Evolutionary conservation across 2,113 vertebrate genomes (phyloP), one percentile per base, ranked within the genome.

Genomic region (Muntiacus reevesi): DNA sequence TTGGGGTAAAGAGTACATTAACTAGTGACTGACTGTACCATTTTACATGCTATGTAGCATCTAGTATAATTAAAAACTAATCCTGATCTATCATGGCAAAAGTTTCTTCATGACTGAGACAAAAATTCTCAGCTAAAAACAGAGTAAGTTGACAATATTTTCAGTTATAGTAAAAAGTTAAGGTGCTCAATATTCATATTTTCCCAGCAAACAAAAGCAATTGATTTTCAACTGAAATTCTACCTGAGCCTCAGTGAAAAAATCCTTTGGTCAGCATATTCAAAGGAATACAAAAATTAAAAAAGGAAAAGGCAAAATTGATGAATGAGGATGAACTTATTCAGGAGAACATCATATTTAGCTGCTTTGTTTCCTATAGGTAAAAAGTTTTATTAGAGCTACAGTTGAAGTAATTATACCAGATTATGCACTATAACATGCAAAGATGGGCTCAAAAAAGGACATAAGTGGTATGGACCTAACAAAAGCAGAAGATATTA

Each of bases 151-250:
- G 55, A 89, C 14, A 78, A 21, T 88, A 83, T 62, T 89, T 93
- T 96, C n/a, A 92, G 78, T 36, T 54, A 82, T 2, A 54, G 54
- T 54, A 36, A 54, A 82, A 86, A 78, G 16, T 6, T 8, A 52
- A 60, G 17, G 25, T 97, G 12, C 76, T 16, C 30, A 76, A 57
- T 94, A 71, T 87, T 83, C 79, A 47, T 89, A 96, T 94, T 83
- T 82, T 1, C 21, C 2, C 19, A 52, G 43, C 57, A 90, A 94
- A 71, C 43, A 93, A 87, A 96, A 89, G 17, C 30, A 94, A 85
- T 43, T 93, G 27, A 71, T 83, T 89, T 97, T 81, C 67, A 93
- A 27, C 19, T 64, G 84, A 92, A 91, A 89, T 97, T 87, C 79
- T 82, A 15, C 71, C 86, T 50, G 30, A 87, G 30, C 12, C 19